Base-by-base conservation (phyloP, 2,797 vertebrate species). In the Australoheros facetus region DNA sequence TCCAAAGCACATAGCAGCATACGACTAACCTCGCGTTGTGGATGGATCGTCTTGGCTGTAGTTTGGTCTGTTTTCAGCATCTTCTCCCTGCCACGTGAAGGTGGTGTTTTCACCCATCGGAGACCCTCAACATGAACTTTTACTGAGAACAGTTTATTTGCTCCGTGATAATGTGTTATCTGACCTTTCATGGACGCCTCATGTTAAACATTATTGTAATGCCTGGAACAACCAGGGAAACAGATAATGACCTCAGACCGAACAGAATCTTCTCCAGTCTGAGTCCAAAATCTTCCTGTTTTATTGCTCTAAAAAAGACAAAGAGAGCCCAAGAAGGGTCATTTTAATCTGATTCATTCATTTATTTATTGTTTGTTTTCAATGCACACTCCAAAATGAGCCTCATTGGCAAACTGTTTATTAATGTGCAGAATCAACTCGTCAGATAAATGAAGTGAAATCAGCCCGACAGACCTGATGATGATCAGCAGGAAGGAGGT, bases 201-300 rank as follows among this genome's bases (percentile, higher is more conserved):
- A 32, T 21, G 19, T 0, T 59, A 0, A 59, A 37, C 58, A 11
- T 34, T 39, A 39, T 12, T 42, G 39, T 13, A 42, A 12, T 4
- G 13, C 0, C 17, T 34, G 17, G 57, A 17, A 59, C 30, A 59
- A 59, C 9, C 42, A 45, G 42, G 13, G 42, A 45, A 4, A 13
- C 17, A 34, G 30, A 59, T 32, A 59, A 58, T 32, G 16, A 10
- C 56, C 56, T 58, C 56, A 58, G 30, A 10, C 0, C 5, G 4
- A 58, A 58, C 30, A 59, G 13, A 45, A 14, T 14, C 11, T 12
- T 42, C 42, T 5, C 42, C 42, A 45, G 12, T 14, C 42, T 45
- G 13, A 45, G 42, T 5, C 42, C 42, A 45, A 14, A 45, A 45
- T 13, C 13, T 45, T 45, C 4, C 4, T 45, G 4, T 14, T 59